A percentile compares a stretch with the other conserved stretches of the same genome.
Conservation (phyloP, 2,113 vertebrate genomes). For the Ariopsis seemanni region DNA sequence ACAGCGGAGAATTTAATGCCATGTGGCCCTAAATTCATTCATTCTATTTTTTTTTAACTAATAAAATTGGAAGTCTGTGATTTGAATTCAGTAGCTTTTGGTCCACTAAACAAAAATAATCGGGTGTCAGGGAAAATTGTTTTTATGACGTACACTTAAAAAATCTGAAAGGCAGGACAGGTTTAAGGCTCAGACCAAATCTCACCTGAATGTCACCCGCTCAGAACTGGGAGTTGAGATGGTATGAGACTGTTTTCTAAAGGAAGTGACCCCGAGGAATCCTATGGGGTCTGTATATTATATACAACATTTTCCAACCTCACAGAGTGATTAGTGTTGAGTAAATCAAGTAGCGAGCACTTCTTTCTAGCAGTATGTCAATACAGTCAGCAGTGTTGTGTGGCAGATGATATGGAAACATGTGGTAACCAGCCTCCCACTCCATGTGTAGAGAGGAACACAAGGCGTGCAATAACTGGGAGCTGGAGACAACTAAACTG, state of each 20-base stretch:
- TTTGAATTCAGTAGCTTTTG: too few species aligned
- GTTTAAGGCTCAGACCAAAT: background rate
- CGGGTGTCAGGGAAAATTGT: too few species aligned
- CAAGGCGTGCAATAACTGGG: conserved; percentile 15
- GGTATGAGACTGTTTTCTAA: background rate
- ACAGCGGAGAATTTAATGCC: too few species aligned
- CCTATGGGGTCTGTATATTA: conserved; percentile 1
- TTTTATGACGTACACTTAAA: too few species aligned
- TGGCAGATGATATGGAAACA: background rate
- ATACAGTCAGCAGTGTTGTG: conserved; percentile 1
- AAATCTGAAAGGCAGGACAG: too few species aligned
- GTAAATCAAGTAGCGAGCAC: background rate
- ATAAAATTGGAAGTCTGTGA: too few species aligned
- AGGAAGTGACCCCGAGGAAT: background rate
- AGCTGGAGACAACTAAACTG: conserved; percentile 34
- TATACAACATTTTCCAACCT: conserved; percentile 10
- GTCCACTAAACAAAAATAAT: too few species aligned
- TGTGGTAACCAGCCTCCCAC: conserved; percentile 4
- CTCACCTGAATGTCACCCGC: background rate
- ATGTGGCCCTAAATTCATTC: too few species aligned
- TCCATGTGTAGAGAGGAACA: background rate
- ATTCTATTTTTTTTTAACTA: too few species aligned
- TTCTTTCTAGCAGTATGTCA: background rate
- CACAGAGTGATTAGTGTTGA: background rate
- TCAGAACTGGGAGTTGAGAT: background rate